phyloP scores from a whole-genome alignment of 2,113 vertebrate genomes.

The Boleophthalmus pectinirostris region DNA sequence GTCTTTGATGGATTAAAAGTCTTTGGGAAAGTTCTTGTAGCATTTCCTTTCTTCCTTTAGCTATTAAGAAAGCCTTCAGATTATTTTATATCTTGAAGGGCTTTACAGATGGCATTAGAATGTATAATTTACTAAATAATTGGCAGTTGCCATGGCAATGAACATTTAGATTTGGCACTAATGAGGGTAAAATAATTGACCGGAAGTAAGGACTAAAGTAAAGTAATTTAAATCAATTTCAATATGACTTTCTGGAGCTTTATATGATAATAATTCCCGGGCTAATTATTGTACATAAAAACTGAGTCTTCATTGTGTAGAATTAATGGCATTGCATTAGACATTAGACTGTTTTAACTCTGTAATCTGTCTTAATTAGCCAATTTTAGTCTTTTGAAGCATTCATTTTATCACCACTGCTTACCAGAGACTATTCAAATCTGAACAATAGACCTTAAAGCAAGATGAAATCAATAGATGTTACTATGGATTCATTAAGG shows the following conservation, averaged over 20 bases:
- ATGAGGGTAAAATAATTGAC: conserved; percentile 10
- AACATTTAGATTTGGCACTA: not conserved
- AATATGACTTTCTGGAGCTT: not conserved
- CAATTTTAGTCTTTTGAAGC: conserved; percentile 11
- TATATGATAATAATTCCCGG: not conserved
- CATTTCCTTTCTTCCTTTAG: not conserved
- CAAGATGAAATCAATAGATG: not conserved
- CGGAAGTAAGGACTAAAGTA: not conserved
- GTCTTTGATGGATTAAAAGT: not conserved
- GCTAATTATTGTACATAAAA: not conserved
- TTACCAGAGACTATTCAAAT: conserved; percentile 32
- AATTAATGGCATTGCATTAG: conserved; percentile 21
- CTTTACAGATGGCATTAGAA: not conserved
- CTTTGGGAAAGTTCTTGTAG: not conserved
- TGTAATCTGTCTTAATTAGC: conserved; percentile 30
- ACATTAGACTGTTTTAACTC: not conserved
- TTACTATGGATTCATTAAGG: conserved; percentile 1
- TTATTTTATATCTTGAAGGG: not conserved
- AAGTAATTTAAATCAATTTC: not conserved
- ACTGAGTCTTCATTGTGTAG: not conserved
- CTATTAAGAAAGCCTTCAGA: not conserved
- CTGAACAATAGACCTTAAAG: conserved; percentile 18
- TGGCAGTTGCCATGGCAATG: not conserved
- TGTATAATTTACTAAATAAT: not conserved
- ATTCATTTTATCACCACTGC: conserved; percentile 31